Evolutionary conservation across 2,797 vertebrate genomes (phyloP).

Genomic region (Crocidura indochinensis): DNA sequence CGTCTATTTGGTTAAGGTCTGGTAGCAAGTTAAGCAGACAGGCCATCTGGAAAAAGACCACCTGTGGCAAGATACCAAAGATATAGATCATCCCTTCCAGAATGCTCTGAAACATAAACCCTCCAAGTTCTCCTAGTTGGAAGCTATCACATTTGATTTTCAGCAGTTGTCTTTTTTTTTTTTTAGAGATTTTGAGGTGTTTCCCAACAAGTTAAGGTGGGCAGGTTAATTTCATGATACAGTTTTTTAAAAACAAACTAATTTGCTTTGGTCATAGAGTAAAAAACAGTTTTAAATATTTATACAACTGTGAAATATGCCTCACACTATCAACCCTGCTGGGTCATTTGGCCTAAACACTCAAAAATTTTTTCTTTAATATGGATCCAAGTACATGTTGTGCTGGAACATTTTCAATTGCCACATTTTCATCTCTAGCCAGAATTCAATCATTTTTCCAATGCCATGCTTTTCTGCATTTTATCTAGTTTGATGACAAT

Average conservation of each 20-base stretch:
- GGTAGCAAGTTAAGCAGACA: conserved; percentile 37
- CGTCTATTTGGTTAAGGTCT: not conserved
- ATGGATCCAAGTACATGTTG: conserved; percentile 92
- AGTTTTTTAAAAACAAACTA: conserved; percentile 72
- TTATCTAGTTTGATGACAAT: conserved; percentile 79
- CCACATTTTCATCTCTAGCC: conserved; percentile 89
- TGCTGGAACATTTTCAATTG: conserved; percentile 90
- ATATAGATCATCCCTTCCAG: not conserved
- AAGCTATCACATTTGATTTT: conserved; percentile 41
- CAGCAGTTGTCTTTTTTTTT: not conserved
- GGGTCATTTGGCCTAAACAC: conserved; percentile 88
- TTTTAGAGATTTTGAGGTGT: not conserved
- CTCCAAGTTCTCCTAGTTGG: conserved; percentile 37
- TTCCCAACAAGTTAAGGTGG: conserved; percentile 49
- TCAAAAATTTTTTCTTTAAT: conserved; percentile 89
- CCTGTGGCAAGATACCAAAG: not conserved
- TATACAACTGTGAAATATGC: conserved; percentile 87
- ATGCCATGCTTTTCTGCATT: conserved; percentile 85
- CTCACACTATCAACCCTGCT: conserved; percentile 84
- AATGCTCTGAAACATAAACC: conserved; percentile 5
- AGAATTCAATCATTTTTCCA: conserved; percentile 84
- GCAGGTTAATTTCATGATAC: conserved; percentile 74
- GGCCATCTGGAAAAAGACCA: conserved; percentile 11
- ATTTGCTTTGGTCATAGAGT: conserved; percentile 83
- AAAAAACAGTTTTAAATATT: conserved; percentile 87